Evolutionary conservation across 2,797 vertebrate genomes (phyloP).

Genomic region (Benthosema pterotum): DNA sequence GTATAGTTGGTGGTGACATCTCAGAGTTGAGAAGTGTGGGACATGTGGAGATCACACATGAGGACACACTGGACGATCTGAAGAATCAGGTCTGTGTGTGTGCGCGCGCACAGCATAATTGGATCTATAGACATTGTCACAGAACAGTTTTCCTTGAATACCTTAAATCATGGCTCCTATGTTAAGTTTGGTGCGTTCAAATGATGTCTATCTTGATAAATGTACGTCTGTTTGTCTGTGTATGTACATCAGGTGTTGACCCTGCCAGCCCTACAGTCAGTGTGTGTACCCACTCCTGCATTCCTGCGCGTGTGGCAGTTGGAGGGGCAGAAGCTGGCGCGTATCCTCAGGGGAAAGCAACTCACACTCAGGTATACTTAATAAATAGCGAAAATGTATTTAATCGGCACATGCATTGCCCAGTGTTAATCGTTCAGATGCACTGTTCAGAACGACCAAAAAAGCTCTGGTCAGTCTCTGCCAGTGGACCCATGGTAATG

Average conservation of each 20-base stretch:
- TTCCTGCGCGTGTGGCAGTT: conserved; percentile 91
- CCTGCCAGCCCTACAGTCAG: conserved; percentile 76
- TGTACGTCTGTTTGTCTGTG: not conserved
- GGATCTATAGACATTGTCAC: not conserved
- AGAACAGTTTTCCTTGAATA: not conserved
- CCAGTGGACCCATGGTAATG: no score
- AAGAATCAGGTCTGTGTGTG: conserved; percentile 84
- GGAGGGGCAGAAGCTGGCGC: conserved; percentile 76
- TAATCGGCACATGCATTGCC: no score
- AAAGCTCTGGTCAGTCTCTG: no score
- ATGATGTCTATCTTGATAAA: not conserved
- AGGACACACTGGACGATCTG: conserved; percentile 86
- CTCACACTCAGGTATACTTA: conserved; percentile 82
- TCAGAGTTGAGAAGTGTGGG: conserved; percentile 77
- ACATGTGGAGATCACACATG: conserved; percentile 86
- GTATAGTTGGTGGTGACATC: conserved; percentile 27
- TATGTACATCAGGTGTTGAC: conserved; percentile 80
- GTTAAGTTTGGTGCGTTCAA: not conserved
- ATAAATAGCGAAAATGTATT: no score
- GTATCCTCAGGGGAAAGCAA: conserved; percentile 82
- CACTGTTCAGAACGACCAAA: no score
- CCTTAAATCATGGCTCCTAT: not conserved
- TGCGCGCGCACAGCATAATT: not conserved
- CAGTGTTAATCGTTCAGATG: no score
- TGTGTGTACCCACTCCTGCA: conserved; percentile 73